A percentile compares a stretch with the other conserved stretches of the same genome.
Conservation (phyloP, 2,888 invertebrate species). For the Nezara viridula region DNA sequence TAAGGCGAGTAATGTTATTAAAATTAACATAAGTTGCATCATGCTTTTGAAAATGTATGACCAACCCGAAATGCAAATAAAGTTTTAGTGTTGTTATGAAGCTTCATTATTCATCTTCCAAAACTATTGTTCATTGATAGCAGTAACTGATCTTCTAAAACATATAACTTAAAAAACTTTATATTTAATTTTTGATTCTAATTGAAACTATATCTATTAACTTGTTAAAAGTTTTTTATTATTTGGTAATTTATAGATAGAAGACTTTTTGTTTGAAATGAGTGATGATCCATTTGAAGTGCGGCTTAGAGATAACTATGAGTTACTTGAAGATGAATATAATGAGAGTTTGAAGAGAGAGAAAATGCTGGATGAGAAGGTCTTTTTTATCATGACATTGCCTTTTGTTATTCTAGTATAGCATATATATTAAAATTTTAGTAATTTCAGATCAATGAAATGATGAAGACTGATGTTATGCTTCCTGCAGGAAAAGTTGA, state of each 20-base stretch:
- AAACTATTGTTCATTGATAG: too few species aligned
- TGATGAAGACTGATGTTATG: constrained; percentile 86
- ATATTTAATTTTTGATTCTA: neutral
- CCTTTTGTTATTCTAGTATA: neutral
- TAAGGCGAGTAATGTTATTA: too few species aligned
- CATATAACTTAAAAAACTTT: too few species aligned
- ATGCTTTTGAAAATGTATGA: too few species aligned
- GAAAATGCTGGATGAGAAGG: constrained; percentile 90
- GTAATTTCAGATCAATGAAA: constrained; percentile 74
- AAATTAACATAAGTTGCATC: too few species aligned
- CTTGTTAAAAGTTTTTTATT: neutral
- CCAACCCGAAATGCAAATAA: too few species aligned
- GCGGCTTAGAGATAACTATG: constrained; percentile 94
- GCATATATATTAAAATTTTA: constrained; percentile 51
- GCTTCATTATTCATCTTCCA: too few species aligned
- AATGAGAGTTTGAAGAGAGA: constrained; percentile 92
- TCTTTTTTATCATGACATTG: constrained; percentile 67
- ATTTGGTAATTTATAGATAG: constrained; percentile 73
- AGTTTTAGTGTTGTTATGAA: too few species aligned
- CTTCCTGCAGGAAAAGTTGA: constrained; percentile 90
- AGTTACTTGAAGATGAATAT: constrained; percentile 94
- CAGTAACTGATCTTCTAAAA: too few species aligned
- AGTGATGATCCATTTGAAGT: constrained; percentile 99
- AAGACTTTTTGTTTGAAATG: constrained; percentile 91
- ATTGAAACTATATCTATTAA: neutral